These are phyloP conservation scores for Lacerta agilis DNA, from an alignment of 2,797 vertebrate species.

Conservation along the genomic window DNA sequence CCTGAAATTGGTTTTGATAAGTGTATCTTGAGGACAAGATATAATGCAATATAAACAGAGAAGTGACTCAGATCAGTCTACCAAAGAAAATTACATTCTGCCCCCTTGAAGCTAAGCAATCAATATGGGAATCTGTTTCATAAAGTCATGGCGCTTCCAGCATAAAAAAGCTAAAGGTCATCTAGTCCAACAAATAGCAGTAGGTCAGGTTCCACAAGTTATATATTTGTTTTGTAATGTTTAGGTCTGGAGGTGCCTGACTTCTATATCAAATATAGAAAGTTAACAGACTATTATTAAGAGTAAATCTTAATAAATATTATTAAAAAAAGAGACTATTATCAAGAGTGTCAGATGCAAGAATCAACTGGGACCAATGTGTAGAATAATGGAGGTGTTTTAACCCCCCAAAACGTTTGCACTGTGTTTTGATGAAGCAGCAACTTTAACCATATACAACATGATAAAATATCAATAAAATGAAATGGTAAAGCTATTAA, in stretches of 20 bases:
- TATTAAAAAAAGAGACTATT: too few species aligned
- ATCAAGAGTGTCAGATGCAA: neutral
- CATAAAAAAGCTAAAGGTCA: constrained; percentile 14
- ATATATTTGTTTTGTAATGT: neutral
- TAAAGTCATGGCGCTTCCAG: constrained; percentile 14
- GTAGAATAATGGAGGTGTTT: neutral
- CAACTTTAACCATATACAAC: neutral
- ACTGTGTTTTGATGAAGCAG: neutral
- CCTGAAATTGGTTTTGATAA: constrained; percentile 25
- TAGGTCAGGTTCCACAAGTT: neutral
- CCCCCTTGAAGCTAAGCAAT: constrained; percentile 32
- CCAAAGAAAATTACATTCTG: constrained; percentile 33
- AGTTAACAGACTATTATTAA: neutral
- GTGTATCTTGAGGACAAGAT: constrained; percentile 9
- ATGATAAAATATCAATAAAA: neutral
- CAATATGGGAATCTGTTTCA: constrained; percentile 13
- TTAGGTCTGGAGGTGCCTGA: neutral
- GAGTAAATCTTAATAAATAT: too few species aligned
- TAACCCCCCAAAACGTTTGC: neutral
- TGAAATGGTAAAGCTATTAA: neutral
- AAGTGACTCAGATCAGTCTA: constrained; percentile 37
- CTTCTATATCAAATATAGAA: neutral
- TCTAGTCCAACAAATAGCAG: constrained; percentile 17
- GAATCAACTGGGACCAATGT: neutral
- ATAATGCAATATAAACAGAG: constrained; percentile 18